Base-by-base conservation (phyloP, 2,797 vertebrate genomes). In the Microctenopoma stevenorrisi region DNA sequence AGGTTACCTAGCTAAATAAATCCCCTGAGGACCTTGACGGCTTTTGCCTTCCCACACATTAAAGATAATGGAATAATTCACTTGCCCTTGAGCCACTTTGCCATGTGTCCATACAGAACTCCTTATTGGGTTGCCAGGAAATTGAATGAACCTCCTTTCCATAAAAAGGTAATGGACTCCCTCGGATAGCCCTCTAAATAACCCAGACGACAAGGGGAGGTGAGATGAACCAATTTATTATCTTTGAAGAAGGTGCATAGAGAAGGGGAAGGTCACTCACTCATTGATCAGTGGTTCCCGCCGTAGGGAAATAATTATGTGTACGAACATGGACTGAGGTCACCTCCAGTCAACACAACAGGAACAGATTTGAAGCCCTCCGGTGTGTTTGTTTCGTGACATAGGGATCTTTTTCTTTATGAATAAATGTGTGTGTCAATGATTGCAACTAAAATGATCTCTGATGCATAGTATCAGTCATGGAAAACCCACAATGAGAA, bases 141-240 rank as follows among this genome's bases (percentile, higher is more conserved):
- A 91, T 89, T 89, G 84, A 93, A 93, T 90, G 88, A 91, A 88
- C 78, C 91, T 91, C 78, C 89, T 91, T 85, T 88, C 72, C 91
- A 92, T 94, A 91, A 93, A 93, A 90, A 82, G 72, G 72, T 93
- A 92, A 94, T 94, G 88, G 90, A 89, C 86, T 92, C 86, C 72
- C 71, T 78, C 60, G 37, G 82, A 92, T 82, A 75, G 84, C 78
- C 85, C 86, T 89, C 88, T 92, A 93, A 94, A 94, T 94, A 93
- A 93, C 86, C 76, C 26, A 8, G 74, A 78, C 47, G 73, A 73
- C 75, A 68, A 77, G 73, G 73, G 68, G 82, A 83, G 84, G 68
- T 52, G 82, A 84, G 76, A 85, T 85, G 89, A 80, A 79, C 61
- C 86, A 79, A 85, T 94, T 92, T 92, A 93, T 92, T 88, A 86